phyloP scores from a whole-genome alignment of 2,888 invertebrate species.

The Ophraella communa region DNA sequence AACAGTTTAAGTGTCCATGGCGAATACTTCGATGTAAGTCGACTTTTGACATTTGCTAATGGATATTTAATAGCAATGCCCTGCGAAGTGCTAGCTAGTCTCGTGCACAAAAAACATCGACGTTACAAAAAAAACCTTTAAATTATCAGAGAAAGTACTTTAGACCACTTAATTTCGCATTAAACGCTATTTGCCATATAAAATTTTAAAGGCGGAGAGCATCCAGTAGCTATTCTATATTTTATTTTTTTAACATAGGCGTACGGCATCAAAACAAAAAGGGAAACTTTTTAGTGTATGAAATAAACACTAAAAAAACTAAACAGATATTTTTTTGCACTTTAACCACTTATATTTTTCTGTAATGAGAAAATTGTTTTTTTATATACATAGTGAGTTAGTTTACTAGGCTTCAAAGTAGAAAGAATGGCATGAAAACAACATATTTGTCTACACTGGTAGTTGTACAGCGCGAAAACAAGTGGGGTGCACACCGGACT shows the following conservation, averaged over 20 bases:
- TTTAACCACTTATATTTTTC: no score
- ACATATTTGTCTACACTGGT: no score
- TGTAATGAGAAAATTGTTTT: no score
- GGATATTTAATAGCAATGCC: background rate
- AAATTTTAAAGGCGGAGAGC: background rate
- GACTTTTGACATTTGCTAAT: background rate
- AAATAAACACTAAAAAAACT: no score
- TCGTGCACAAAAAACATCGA: background rate
- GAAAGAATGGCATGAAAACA: no score
- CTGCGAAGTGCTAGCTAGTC: background rate
- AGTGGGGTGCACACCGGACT: no score
- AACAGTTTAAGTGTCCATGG: no score
- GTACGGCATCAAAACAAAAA: background rate
- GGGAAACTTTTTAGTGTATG: background rate
- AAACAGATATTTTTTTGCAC: no score
- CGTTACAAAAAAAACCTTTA: background rate
- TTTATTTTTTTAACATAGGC: background rate
- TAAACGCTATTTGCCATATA: background rate
- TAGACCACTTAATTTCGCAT: conserved; percentile 2
- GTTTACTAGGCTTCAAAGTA: no score
- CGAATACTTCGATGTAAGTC: no score
- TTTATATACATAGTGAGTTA: no score
- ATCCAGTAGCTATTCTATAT: background rate
- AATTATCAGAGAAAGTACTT: conserved; percentile 1
- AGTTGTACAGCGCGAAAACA: no score